Percentiles rank a stretch among this genome's conserved stretches.
Evolutionary conservation across 2,113 vertebrate species (phyloP).

Genomic region (Pteropus alecto): DNA sequence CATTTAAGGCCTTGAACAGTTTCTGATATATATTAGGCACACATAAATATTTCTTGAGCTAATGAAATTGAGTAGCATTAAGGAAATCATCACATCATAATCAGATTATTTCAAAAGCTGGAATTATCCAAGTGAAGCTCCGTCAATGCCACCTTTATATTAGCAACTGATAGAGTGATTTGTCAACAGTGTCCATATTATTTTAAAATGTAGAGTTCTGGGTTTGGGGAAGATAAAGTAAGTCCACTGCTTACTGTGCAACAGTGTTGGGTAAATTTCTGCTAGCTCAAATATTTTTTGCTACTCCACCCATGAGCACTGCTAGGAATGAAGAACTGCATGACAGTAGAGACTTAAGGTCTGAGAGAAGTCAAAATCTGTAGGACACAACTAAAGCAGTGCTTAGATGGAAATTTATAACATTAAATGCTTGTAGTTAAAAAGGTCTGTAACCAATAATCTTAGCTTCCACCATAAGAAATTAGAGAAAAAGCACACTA

Average conservation of each 20-base stretch:
- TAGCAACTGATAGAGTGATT: not conserved
- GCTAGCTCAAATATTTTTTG: not conserved
- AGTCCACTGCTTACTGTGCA: not conserved
- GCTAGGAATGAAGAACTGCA: not conserved
- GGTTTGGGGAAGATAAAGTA: not conserved
- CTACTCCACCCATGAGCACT: not conserved
- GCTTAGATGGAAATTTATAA: not conserved
- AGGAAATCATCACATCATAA: not conserved
- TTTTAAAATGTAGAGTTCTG: not conserved
- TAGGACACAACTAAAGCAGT: not conserved
- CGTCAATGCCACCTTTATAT: not conserved
- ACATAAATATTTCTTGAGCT: not conserved
- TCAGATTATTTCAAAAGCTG: not conserved
- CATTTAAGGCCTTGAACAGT: not conserved
- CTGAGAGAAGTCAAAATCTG: not conserved
- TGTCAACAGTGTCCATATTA: not conserved
- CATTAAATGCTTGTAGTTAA: not conserved
- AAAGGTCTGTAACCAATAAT: not conserved
- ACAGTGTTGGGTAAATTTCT: not conserved
- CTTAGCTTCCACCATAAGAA: not conserved
- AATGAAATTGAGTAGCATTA: not conserved
- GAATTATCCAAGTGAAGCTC: not conserved
- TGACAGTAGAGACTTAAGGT: not conserved
- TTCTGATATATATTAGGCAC: not conserved
- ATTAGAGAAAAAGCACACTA: not conserved